These are phyloP conservation scores for Folsomia candida DNA, from an alignment of 2,888 invertebrate species.

Conservation along the genomic window DNA sequence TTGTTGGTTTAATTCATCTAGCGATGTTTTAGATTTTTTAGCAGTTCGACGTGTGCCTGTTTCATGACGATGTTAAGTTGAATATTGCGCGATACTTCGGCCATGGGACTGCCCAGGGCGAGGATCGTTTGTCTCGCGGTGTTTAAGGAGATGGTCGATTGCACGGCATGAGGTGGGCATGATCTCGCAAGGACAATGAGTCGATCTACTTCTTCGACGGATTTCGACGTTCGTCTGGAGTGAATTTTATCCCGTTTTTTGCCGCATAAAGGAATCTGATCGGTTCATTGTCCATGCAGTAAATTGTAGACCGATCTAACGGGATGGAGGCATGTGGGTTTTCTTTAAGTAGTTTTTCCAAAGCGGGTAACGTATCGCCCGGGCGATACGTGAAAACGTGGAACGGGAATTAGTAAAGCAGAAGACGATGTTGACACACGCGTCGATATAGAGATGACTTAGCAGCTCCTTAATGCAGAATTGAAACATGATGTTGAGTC, in stretches of 20 bases:
- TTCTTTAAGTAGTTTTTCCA: constrained; percentile 17
- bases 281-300: constrained; percentile 40
- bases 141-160: neutral
- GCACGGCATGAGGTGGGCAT: neutral
- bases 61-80: neutral
- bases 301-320: constrained; percentile 19
- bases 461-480: constrained; percentile 29
- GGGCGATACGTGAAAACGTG: constrained; percentile 38
- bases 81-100: neutral
- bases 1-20: neutral
- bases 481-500: constrained; percentile 13
- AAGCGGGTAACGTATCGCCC: constrained; percentile 28
- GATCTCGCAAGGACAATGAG: neutral
- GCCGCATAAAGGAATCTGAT: constrained; percentile 36
- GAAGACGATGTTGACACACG: constrained; percentile 31
- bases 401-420: constrained; percentile 36
- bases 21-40: neutral
- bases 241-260: constrained; percentile 16
- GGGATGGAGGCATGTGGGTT: constrained; percentile 19
- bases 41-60: neutral
- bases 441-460: constrained; percentile 23
- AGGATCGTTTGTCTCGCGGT: neutral
- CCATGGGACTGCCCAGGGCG: neutral
- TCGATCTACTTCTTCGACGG: neutral
- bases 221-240: neutral